These are phyloP conservation scores for Channa maculata DNA, from an alignment of 2,113 vertebrate genomes.

Conservation along the genomic window DNA sequence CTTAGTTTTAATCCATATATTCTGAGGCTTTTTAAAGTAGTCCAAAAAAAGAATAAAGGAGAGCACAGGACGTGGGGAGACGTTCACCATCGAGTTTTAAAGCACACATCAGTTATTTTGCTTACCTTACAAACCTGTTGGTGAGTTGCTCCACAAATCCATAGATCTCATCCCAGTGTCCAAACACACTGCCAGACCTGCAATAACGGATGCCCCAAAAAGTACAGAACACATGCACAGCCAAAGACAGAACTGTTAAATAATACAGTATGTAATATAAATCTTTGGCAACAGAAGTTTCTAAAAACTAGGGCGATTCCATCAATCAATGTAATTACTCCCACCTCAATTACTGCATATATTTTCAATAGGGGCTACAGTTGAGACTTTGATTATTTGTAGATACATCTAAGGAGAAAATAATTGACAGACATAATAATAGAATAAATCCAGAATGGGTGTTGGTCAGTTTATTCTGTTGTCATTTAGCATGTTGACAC, in stretches of 20 bases:
- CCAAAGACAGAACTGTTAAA: background rate
- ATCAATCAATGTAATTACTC: too few species aligned
- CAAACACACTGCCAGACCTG: constrained; percentile 92
- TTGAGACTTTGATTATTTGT: background rate
- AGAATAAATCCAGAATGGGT: background rate
- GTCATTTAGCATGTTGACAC: background rate
- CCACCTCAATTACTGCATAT: background rate
- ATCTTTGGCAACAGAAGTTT: background rate
- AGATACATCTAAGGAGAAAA: too few species aligned
- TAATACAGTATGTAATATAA: background rate
- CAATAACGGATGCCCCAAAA: constrained; percentile 1
- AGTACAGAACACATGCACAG: constrained; percentile 5
- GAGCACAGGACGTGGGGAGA: background rate
- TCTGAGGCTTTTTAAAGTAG: background rate
- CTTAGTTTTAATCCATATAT: background rate
- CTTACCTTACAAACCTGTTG: constrained; percentile 92
- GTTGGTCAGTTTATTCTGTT: background rate
- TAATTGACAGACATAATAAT: background rate
- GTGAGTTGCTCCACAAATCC: constrained; percentile 92
- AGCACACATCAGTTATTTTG: background rate
- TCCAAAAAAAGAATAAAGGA: background rate
- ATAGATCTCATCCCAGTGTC: constrained; percentile 94
- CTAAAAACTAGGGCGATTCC: background rate
- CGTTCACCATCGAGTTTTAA: background rate
- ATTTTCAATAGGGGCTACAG: background rate